phyloP scores from a whole-genome alignment of 2,888 invertebrate species.

The Drosophila atripex region DNA sequence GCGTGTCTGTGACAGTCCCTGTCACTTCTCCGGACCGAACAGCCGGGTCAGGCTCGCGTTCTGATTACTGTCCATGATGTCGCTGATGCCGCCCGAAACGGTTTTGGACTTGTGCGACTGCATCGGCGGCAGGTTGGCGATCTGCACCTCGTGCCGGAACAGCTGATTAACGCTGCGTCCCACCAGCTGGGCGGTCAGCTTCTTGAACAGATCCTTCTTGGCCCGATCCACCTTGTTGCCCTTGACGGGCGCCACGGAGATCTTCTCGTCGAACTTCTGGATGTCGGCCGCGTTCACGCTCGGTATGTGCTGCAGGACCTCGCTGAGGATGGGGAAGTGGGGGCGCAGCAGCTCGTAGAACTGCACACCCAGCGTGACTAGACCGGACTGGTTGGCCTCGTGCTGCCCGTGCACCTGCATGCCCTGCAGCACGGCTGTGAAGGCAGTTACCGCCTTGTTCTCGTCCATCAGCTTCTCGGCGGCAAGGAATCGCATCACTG shows the following conservation, averaged over 20 bases:
- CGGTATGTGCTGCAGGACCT: constrained; percentile 91
- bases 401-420: constrained; percentile 95
- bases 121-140: constrained; percentile 92
- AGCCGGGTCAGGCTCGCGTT: constrained; percentile 77
- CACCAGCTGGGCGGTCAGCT: constrained; percentile 92
- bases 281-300: constrained; percentile 91
- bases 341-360: constrained; percentile 93
- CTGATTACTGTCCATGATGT: constrained; percentile 80
- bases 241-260: constrained; percentile 87
- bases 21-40: constrained; percentile 77
- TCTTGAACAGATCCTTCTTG: constrained; percentile 95
- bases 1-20: constrained; percentile 17
- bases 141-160: constrained; percentile 94
- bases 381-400: constrained; percentile 92
- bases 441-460: constrained; percentile 89
- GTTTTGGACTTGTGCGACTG: constrained; percentile 57
- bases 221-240: constrained; percentile 94
- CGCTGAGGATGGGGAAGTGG: constrained; percentile 88
- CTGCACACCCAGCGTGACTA: constrained; percentile 92
- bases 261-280: constrained; percentile 93
- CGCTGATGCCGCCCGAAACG: constrained; percentile 34
- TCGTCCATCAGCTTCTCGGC: constrained; percentile 87
- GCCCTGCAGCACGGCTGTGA: constrained; percentile 91
- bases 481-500: constrained; percentile 88
- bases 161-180: constrained; percentile 93